Evolutionary conservation across 2,888 invertebrate species (phyloP).

Genomic region (Tiphia femorata): DNA sequence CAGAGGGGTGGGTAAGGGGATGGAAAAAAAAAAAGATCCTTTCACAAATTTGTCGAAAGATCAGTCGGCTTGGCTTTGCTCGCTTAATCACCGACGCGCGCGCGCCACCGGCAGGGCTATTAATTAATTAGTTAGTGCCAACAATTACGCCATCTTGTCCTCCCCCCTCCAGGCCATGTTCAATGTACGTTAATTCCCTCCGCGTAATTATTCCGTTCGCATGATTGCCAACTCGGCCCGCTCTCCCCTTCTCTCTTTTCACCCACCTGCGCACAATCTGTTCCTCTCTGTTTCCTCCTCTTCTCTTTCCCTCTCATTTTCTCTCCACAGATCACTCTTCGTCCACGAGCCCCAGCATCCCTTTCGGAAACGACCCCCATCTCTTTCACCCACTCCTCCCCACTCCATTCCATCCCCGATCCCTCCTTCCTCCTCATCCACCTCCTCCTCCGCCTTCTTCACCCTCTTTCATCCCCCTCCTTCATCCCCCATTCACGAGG

Average conservation of each 20-base stretch:
- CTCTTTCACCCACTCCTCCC: conserved; percentile 7
- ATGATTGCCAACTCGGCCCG: conserved; percentile 46
- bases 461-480: conserved; percentile 1
- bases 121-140: conserved; percentile 55
- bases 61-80: conserved; percentile 6
- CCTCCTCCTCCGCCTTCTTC: conserved; percentile 4
- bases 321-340: too few relatives aligned
- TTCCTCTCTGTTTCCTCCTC: not conserved
- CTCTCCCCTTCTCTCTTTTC: conserved; percentile 1
- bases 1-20: too few relatives aligned
- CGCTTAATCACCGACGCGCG: conserved; percentile 22
- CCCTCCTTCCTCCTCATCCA: conserved; percentile 4
- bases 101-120: conserved; percentile 31
- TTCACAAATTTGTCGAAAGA: not conserved
- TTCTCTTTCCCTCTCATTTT: not conserved
- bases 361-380: conserved; percentile 9
- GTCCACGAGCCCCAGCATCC: not conserved
- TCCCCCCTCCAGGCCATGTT: too few relatives aligned
- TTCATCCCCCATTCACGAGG: conserved; percentile 24
- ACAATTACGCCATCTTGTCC: conserved; percentile 51
- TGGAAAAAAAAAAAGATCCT: too few relatives aligned
- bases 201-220: conserved; percentile 53
- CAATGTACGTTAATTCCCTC: conserved; percentile 49
- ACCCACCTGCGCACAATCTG: not conserved
- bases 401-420: not conserved